Evolutionary conservation across 2,113 vertebrate genomes (phyloP).

Genomic region (Balaeniceps rex): DNA sequence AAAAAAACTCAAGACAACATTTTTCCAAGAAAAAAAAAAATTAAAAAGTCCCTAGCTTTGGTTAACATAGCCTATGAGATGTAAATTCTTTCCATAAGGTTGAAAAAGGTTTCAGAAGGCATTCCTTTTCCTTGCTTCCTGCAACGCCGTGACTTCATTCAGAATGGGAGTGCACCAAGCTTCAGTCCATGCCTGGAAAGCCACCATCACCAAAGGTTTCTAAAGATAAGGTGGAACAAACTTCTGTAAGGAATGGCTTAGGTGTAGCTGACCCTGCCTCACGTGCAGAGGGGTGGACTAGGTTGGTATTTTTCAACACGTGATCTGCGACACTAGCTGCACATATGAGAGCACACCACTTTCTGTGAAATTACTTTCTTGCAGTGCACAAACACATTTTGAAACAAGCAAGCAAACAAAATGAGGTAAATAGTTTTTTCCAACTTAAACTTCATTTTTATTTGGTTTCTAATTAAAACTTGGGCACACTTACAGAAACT

Average conservation of each 20-base stretch:
- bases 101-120: background rate
- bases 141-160: background rate
- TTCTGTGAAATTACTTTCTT: background rate
- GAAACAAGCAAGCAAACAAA: background rate
- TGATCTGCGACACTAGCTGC: background rate
- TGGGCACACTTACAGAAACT: background rate
- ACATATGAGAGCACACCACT: background rate
- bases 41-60: background rate
- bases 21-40: background rate
- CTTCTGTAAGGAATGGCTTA: background rate
- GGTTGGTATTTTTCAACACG: background rate
- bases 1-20: background rate
- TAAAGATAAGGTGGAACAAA: background rate
- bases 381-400: background rate
- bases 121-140: background rate
- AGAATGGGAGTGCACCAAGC: background rate
- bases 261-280: background rate
- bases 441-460: background rate
- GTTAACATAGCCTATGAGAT: background rate
- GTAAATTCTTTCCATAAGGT: background rate
- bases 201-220: background rate
- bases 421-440: background rate
- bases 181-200: background rate
- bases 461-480: background rate
- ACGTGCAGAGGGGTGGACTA: background rate